Base-by-base conservation (phyloP, 2,888 invertebrate species). In the Vandiemenella viatica region DNA sequence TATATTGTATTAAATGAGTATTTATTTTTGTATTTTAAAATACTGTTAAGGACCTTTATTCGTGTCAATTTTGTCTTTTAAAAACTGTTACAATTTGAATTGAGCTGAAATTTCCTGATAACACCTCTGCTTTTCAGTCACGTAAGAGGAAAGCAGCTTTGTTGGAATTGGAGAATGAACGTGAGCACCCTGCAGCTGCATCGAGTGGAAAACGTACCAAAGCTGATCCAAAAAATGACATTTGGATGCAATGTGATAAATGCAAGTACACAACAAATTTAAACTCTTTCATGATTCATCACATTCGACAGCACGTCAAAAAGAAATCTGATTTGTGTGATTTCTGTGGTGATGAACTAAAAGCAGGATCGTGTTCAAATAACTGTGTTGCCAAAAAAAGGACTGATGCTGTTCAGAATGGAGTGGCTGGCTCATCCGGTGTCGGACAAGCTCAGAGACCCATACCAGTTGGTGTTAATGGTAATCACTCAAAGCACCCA, bases 161-260 rank as follows among this genome's bases (percentile, higher is more conserved):
- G 3, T 26, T 40, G 1, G 47, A 54, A 17, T 18, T 50, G 37
- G 43, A 44, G 23, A 46, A 46, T 19, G 53, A 55, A 8, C 51
- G 55, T 3, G 54, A 55, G 10, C 23, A 45, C 10, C 47, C 49
- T 15, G 49, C 51, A 17, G 13, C 38, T n/a, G 26, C 41, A 16
- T 10, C 16, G 2, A 37, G 37, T 20, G 42, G 15, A 13, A 47
- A 40, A 18, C n/a, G 17, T 23, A 32, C 46, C 8, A 57, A 51
- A 17, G 51, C 52, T 15, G 55, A 58, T 15, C 48, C 51, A 22
- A 60, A 60, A 50, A 53, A 59, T 8, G 51, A 55, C 40, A 53
- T 57, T 45, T 63, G 62, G 63, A 53, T 66, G 56, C 64, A 64
- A 52, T 67, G 67, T 47, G 61, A 66, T 50, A 61, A 62, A 44